A percentile compares a stretch with the other conserved stretches of the same genome.
Evolutionary conservation across 2,797 vertebrate genomes (phyloP).

Genomic region (Falco cherrug): DNA sequence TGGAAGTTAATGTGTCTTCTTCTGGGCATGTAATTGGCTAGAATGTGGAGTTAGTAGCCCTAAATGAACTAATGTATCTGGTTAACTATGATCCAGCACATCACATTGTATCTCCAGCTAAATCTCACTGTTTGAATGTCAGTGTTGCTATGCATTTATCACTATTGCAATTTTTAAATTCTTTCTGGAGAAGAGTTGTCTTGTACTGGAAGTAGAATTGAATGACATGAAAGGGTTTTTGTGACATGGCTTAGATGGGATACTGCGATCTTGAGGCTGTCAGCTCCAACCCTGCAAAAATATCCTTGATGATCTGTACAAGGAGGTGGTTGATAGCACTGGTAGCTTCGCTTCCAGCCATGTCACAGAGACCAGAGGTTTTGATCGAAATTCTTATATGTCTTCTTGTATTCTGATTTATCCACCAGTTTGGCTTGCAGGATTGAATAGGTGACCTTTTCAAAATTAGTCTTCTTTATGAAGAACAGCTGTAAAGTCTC

Average conservation of each 20-base stretch:
- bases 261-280: background rate
- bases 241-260: background rate
- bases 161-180: background rate
- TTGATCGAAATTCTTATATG: background rate
- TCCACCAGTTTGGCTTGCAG: background rate
- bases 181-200: background rate
- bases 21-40: background rate
- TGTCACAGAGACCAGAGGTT: background rate
- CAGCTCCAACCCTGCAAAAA: background rate
- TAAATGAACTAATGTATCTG: background rate
- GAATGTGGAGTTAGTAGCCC: background rate
- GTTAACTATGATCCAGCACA: background rate
- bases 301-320: background rate
- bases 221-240: background rate
- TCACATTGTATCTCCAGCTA: background rate
- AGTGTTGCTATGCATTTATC: background rate
- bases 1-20: background rate
- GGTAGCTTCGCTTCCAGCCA: background rate
- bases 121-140: background rate
- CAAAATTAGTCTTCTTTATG: background rate
- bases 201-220: background rate
- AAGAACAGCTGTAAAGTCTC: background rate
- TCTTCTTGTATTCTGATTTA: background rate
- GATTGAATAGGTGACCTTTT: background rate
- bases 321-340: background rate